Conservation (phyloP, 1,140 invertebrate species). For the Drosophila malerkotliana region DNA sequence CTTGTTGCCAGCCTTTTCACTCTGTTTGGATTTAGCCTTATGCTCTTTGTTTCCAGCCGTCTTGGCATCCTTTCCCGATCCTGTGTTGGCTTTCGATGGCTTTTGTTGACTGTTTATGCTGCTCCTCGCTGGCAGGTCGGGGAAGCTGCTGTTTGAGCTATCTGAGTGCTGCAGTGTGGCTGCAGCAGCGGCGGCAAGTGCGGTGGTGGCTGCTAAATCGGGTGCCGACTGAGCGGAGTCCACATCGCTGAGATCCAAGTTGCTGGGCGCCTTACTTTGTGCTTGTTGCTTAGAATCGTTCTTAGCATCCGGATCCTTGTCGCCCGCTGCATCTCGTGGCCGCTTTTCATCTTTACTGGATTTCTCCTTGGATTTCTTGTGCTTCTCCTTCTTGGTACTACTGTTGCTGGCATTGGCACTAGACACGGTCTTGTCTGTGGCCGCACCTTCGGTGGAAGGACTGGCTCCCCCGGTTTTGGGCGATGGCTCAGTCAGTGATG, state of each 20-base stretch:
- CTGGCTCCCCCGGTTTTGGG: slow-evolving; percentile 47
- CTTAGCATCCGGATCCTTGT: slow-evolving; percentile 44
- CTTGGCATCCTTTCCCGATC: slow-evolving; percentile 47
- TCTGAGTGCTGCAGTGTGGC: slow-evolving; percentile 76
- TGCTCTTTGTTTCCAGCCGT: slow-evolving; percentile 59
- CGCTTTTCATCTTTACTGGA: slow-evolving; percentile 78
- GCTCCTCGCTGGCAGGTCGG: slow-evolving; percentile 65
- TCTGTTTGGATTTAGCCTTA: slow-evolving; percentile 53
- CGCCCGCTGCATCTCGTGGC: slow-evolving; percentile 44
- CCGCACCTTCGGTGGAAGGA: slow-evolving; percentile 16
- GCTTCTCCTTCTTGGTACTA: slow-evolving; percentile 64
- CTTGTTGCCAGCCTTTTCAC: slow-evolving; percentile 49
- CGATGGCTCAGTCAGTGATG: slow-evolving; percentile 23
- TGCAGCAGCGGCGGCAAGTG: slow-evolving; percentile 65
- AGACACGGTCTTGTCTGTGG: slow-evolving; percentile 24
- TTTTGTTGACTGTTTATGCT: slow-evolving; percentile 37
- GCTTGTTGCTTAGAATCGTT: slow-evolving; percentile 31
- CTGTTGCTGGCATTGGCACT: slow-evolving; percentile 22
- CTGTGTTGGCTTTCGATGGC: slow-evolving; percentile 23
- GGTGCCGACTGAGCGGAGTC: slow-evolving; percentile 71
- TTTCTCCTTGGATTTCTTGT: slow-evolving; percentile 74
- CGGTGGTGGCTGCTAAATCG: slow-evolving; percentile 58
- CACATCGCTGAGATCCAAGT: slow-evolving; percentile 75
- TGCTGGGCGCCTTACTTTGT: slow-evolving; percentile 50
- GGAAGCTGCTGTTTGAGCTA: slow-evolving; percentile 83